Evolutionary conservation across 92 coral and sea anemone genomes (phyloP), one percentile per base, ranked within the genome.

Genomic region (Actinernus sp.): DNA sequence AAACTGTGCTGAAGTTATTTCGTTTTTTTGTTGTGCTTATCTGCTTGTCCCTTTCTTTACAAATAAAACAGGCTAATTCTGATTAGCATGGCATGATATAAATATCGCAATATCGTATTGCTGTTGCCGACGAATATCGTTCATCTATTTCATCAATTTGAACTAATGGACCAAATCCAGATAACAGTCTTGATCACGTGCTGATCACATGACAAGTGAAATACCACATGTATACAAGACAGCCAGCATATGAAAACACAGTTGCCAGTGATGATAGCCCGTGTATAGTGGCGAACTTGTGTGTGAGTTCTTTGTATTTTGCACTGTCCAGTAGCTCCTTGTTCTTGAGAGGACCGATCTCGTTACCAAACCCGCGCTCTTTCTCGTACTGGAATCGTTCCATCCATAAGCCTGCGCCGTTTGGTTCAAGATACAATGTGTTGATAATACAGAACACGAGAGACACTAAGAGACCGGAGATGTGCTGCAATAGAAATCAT

Each of bases 321-420:
- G 43, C 38, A 14, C 29, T 70, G 47, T 61, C 51, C 66, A 70
- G 33, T 30, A 49, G 23, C 1, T 56, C 67, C 25, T 57, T 55
- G 46, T 70, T 40, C 36, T 55, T 70, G 39, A 70, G 45, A 2
- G 78, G 78, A 11, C 78, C 78, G 16, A 70, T 32, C 38, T 70
- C 78, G 78, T 57, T 32, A 14, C 78, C 78, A 43, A 70, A 57
- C 12, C 78, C 78, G 21, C 78, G 37, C 58, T 70, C 78, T 31
- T 70, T 57, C 19, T 70, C 78, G 22, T 54, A 56, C 10, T 40
- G 55, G 45, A 70, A 70, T 70, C 78, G 63, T 8, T 70, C 56
- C 65, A 41, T 55, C 78, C 78, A 70, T 17, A 55, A 26, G 19
- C 58, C 21, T 14, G 66, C 57, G 5, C 55, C 78, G 2, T 43